A percentile compares a stretch with the other conserved stretches of the same genome.
Evolutionary conservation across 2,888 invertebrate genomes (phyloP).

Genomic region (Epinotia bilunana): DNA sequence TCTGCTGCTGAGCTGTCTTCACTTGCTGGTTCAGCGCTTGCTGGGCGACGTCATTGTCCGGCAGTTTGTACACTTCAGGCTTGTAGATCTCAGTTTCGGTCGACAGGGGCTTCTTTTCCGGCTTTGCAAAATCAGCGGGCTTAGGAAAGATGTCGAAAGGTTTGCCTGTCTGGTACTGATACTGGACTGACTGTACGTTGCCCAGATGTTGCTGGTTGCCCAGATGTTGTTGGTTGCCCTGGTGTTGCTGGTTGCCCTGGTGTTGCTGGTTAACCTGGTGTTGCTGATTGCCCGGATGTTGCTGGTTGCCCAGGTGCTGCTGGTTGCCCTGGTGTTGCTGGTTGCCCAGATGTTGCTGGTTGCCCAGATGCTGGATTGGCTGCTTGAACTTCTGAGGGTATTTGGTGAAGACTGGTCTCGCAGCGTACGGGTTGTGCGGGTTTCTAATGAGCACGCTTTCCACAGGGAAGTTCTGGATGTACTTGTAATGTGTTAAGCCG

Average conservation of each 20-base stretch:
- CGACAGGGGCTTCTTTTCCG: slow-evolving; percentile 58
- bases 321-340: slow-evolving; percentile 67
- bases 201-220: slow-evolving; percentile 65
- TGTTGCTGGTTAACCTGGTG: slow-evolving; percentile 72
- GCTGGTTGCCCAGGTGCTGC: slow-evolving; percentile 65
- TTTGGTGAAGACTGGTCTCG: slow-evolving; percentile 70
- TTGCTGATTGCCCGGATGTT: slow-evolving; percentile 70
- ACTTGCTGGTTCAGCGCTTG: slow-evolving; percentile 72
- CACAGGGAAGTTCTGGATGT: slow-evolving; percentile 72
- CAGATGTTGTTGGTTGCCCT: slow-evolving; percentile 70
- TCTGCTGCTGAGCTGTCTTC: slow-evolving; percentile 76
- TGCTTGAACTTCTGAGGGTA: slow-evolving; percentile 72
- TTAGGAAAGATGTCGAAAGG: slow-evolving; percentile 70
- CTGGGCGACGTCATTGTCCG: slow-evolving; percentile 71
- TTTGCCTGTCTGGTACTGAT: slow-evolving; percentile 69
- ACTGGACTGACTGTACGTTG: slow-evolving; percentile 73
- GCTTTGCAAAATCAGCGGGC: slow-evolving; percentile 70
- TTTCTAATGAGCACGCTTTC: slow-evolving; percentile 74
- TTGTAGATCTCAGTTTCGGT: slow-evolving; percentile 70
- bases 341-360: slow-evolving; percentile 69
- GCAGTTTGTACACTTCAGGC: slow-evolving; percentile 74
- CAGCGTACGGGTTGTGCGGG: slow-evolving; percentile 71
- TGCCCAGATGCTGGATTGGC: slow-evolving; percentile 65
- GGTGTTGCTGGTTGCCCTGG: slow-evolving; percentile 68
- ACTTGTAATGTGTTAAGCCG: slow-evolving; percentile 71